Evolutionary conservation across 2,797 vertebrate genomes (phyloP).

Genomic region (Cossypha caffra): DNA sequence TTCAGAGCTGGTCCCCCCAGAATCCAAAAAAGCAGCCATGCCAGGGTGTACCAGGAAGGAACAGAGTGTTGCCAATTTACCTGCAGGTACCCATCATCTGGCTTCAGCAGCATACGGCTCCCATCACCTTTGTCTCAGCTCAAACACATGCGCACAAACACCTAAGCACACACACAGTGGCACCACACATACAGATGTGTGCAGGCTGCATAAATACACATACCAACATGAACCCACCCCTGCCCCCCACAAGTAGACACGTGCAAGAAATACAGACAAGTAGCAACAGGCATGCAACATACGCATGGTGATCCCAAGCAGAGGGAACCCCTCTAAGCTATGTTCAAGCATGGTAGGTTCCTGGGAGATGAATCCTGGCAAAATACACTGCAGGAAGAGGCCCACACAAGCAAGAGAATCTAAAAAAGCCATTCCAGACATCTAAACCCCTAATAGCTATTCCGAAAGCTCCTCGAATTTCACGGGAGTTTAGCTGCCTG

Average conservation of each 20-base stretch:
- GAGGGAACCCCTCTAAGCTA: not conserved
- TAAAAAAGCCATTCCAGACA: not conserved
- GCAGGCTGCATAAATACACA: constrained; percentile 20
- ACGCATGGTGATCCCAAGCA: not conserved
- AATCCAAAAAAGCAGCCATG: not conserved
- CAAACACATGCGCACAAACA: not conserved
- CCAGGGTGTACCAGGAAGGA: not conserved
- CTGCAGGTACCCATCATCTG: not conserved
- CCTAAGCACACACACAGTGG: not conserved
- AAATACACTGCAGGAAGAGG: not conserved
- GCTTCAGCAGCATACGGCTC: not conserved
- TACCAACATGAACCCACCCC: not conserved
- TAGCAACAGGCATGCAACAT: constrained; percentile 52
- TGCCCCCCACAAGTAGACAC: not conserved
- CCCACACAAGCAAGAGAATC: not conserved
- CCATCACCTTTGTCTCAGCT: not conserved
- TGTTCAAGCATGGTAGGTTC: not conserved
- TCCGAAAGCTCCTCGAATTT: not conserved
- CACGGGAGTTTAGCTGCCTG: not conserved
- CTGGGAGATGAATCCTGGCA: constrained; percentile 23
- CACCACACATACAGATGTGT: constrained; percentile 2
- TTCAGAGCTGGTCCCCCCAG: not conserved
- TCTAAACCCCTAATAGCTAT: not conserved
- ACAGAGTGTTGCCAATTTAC: not conserved
- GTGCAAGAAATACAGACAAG: constrained; percentile 44